Base-by-base conservation (phyloP, 2,113 vertebrate species). In the Thalassarche chlororhynchos region DNA sequence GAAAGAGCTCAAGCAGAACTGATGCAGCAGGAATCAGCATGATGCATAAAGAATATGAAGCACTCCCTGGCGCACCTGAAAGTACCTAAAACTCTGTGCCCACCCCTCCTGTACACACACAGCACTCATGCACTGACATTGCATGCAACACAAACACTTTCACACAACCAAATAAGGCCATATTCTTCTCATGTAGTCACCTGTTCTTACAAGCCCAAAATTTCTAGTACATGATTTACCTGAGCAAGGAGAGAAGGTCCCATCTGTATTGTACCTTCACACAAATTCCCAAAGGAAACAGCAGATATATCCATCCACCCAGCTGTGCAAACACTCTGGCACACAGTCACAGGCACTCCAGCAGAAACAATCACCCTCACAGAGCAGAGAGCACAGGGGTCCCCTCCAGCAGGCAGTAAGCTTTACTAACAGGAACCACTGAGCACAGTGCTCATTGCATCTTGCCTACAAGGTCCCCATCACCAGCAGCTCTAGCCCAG, bases 161-260 rank as follows among this genome's bases (percentile, higher is more conserved):
- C 29, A 83, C 57, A 52, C 34, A 71, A 55, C 65, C 47, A 58
- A 76, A 5, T 23, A 55, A 72, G 38, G 46, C 36, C 23, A 49
- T n/a, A 44, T 54, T 57, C 44, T 76, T 57, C 60, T 69, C 19
- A 20, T 3, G 24, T 6, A 69, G 34, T 52, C 89, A 85, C 40
- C 49, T 65, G 57, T 18, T 65, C 24, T 65, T 10, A 66, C 16
- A 80, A 44, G 42, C 62, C 38, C 66, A 55, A 77, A 1, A 58
- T 54, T 89, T 84, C 87, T 52, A 75, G 32, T 36, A 76, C 44
- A 12, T 5, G 5, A 46, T 96, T 95, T 93, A 95, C 95, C 93
- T 88, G 84, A 74, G 28, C 66, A 57, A 92, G 78, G 91, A 93
- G 84, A 81, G 84, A 84, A 83, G 91, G 71, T 78, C 93, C 47